These are phyloP conservation scores for Scaptomyza montana DNA, from an alignment of 1,140 invertebrate genomes.

Conservation along the genomic window DNA sequence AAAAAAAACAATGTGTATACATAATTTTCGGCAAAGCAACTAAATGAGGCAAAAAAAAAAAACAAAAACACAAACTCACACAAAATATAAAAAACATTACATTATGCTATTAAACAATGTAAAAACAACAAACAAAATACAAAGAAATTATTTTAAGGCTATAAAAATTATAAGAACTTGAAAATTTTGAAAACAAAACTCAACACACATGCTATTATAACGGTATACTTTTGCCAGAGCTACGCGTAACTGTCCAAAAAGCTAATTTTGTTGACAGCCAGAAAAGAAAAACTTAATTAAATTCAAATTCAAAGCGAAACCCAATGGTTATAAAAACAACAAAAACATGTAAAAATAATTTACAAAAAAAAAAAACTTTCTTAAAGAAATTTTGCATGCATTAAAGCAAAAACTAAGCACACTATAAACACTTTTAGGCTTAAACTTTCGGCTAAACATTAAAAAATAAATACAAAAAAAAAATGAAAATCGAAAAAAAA, in stretches of 20 bases:
- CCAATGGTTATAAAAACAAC: conserved; percentile 68
- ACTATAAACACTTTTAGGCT: conserved; percentile 62
- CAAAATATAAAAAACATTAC: conserved; percentile 29
- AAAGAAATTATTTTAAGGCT: conserved; percentile 82
- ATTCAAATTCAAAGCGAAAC: conserved; percentile 53
- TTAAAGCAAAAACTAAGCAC: conserved; percentile 52
- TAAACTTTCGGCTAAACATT: conserved; percentile 75
- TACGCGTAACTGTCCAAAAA: conserved; percentile 56
- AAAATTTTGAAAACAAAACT: conserved; percentile 33
- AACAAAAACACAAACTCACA: conserved; percentile 23
- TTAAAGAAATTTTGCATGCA: conserved; percentile 67
- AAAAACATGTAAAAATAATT: conserved; percentile 27
- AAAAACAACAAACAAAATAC: conserved; percentile 60
- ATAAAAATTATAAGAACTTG: conserved; percentile 58
- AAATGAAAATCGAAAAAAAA: conserved; percentile 21
- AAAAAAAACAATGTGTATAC: conserved; percentile 62
- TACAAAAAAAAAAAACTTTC: conserved; percentile 53
- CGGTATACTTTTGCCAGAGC: conserved; percentile 74
- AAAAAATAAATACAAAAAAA: conserved; percentile 38
- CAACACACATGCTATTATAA: conserved; percentile 36
- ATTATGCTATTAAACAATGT: conserved; percentile 48
- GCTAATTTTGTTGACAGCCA: conserved; percentile 36
- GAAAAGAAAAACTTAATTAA: conserved; percentile 44
- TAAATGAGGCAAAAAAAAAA: conserved; percentile 72
- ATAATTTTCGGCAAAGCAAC: conserved; percentile 79